A percentile compares a stretch with the other conserved stretches of the same genome.
These are phyloP conservation scores for Myotis daubentonii DNA, from an alignment of 2,797 vertebrate species.

Conservation along the genomic window DNA sequence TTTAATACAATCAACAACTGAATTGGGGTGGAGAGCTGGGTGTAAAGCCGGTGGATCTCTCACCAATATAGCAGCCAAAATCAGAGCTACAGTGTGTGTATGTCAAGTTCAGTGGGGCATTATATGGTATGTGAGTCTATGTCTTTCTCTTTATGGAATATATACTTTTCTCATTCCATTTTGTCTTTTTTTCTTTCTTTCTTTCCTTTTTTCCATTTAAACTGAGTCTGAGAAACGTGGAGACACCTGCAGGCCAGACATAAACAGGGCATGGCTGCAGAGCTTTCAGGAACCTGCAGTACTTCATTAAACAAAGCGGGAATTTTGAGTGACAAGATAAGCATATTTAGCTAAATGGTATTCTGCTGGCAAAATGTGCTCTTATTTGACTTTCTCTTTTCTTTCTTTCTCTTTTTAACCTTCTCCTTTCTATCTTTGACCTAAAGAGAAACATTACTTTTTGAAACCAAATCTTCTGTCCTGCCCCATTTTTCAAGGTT, in stretches of 20 bases:
- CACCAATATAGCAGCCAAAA: not conserved
- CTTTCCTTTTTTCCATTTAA: not conserved
- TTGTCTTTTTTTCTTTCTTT: not conserved
- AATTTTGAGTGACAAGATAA: not conserved
- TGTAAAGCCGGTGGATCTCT: not conserved
- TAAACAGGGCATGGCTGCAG: not conserved
- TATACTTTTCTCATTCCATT: not conserved
- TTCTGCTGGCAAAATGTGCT: not conserved
- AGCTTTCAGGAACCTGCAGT: not conserved
- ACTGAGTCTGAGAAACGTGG: not conserved
- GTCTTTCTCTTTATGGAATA: not conserved
- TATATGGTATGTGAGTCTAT: not conserved
- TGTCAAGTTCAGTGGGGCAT: not conserved
- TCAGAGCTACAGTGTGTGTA: not conserved
- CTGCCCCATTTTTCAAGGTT: not conserved
- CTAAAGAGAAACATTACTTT: constrained; percentile 10
- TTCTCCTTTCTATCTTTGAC: not conserved
- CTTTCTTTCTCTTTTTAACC: not conserved
- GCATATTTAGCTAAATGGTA: not conserved
- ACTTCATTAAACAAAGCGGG: not conserved
- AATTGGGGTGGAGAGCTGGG: not conserved
- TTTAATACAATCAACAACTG: not conserved
- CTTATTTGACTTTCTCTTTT: not conserved
- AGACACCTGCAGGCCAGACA: not conserved
- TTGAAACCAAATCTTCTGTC: not conserved